A percentile compares a stretch with the other conserved stretches of the same genome.
Evolutionary conservation across 2,797 vertebrate genomes (phyloP).

Genomic region (Sebastes kiyomatsui): DNA sequence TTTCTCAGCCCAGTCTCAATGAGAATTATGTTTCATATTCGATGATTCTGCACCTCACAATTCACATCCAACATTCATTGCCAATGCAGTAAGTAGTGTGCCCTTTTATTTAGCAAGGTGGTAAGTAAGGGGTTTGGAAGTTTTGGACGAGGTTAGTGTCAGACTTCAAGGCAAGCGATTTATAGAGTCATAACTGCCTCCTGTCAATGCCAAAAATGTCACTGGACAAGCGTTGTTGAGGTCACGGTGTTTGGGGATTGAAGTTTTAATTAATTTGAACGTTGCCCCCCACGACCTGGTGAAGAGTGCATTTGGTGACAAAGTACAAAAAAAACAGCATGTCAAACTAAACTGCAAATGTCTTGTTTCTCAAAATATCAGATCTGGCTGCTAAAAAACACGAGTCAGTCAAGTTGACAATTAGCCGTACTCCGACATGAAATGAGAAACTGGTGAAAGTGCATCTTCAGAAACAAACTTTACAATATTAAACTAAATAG

Average conservation of each 20-base stretch:
- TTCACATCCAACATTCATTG: background rate
- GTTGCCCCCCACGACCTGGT: background rate
- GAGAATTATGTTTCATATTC: background rate
- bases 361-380: background rate
- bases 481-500: slow-evolving; percentile 26
- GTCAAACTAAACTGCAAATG: background rate
- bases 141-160: no score
- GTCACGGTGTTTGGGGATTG: background rate
- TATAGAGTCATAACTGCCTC: background rate
- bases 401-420: background rate
- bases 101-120: background rate
- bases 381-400: background rate
- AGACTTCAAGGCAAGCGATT: no score
- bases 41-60: background rate
- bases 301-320: background rate
- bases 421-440: background rate
- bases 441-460: background rate
- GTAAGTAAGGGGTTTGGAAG: background rate
- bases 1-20: background rate
- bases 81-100: background rate
- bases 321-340: background rate
- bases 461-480: slow-evolving; percentile 16
- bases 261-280: background rate
- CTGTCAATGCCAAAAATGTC: background rate
- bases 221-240: background rate